A percentile compares a stretch with the other conserved stretches of the same genome.
Conservation (phyloP, 2,113 vertebrate genomes). For the Hydropotes inermis region DNA sequence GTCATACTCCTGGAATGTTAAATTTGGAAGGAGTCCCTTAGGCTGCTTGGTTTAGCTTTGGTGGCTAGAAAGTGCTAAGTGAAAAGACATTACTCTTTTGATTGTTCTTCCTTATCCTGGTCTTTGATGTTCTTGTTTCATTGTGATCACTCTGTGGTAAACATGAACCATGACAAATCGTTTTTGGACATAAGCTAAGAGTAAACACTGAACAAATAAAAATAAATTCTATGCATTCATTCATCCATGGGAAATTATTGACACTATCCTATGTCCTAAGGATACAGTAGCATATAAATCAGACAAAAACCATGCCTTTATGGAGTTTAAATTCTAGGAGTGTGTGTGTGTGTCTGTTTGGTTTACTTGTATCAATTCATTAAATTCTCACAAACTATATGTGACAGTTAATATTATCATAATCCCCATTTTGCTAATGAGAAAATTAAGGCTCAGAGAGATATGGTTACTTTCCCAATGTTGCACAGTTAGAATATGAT, state of each 20-base stretch:
- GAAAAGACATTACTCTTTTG: neutral
- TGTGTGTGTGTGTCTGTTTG: neutral
- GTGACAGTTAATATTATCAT: neutral
- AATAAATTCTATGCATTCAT: conserved; percentile 9
- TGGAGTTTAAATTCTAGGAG: neutral
- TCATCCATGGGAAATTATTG: neutral
- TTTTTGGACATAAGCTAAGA: conserved; percentile 19
- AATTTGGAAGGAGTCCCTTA: neutral
- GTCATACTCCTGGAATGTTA: neutral
- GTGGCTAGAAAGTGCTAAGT: neutral
- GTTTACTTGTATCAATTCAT: neutral
- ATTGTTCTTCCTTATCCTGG: neutral
- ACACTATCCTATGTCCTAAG: neutral
- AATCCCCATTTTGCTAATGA: neutral
- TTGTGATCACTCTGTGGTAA: neutral
- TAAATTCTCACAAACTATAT: neutral
- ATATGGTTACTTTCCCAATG: neutral
- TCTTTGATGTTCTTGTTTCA: conserved; percentile 5
- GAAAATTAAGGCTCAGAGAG: neutral
- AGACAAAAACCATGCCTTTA: neutral
- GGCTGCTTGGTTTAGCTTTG: neutral
- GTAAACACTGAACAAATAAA: conserved; percentile 20
- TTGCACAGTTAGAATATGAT: neutral
- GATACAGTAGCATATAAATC: neutral
- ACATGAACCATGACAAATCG: neutral